Conservation (phyloP, 2,888 invertebrate species). For the Trissoscelio sp. region DNA sequence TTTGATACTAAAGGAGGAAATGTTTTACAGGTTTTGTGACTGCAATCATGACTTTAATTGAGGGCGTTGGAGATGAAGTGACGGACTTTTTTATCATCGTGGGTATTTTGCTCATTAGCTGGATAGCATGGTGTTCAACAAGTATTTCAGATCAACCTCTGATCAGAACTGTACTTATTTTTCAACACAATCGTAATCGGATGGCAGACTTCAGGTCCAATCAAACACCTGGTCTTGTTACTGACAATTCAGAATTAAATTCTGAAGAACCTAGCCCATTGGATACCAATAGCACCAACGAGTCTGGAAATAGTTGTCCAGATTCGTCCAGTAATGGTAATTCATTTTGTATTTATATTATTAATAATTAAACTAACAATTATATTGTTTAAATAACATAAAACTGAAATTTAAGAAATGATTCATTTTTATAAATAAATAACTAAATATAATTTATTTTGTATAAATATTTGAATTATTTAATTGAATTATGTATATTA, state of each 20-base stretch:
- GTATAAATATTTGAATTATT: no score
- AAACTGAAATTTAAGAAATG: no score
- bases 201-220: slow-evolving; percentile 79
- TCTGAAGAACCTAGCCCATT: slow-evolving; percentile 75
- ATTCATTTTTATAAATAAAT: no score
- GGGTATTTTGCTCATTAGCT: slow-evolving; percentile 85
- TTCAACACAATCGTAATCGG: slow-evolving; percentile 84
- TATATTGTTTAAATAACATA: no score
- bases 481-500: no score
- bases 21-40: slow-evolving; percentile 29
- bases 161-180: slow-evolving; percentile 88
- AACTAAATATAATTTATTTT: no score
- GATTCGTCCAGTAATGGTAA: slow-evolving; percentile 82
- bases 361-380: not conserved
- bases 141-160: slow-evolving; percentile 88
- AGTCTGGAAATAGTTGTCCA: slow-evolving; percentile 74
- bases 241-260: slow-evolving; percentile 72
- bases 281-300: slow-evolving; percentile 69
- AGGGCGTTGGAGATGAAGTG: slow-evolving; percentile 94
- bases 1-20: not conserved
- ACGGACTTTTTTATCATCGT: slow-evolving; percentile 88
- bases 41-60: slow-evolving; percentile 89
- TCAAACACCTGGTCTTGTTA: slow-evolving; percentile 69
- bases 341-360: not conserved
- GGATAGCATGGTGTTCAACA: slow-evolving; percentile 91